A percentile compares a stretch with the other conserved stretches of the same genome.
Conservation (phyloP, 30 jellyfish, hydroid and myxozoan species). For the Nemopilema nomurai region DNA sequence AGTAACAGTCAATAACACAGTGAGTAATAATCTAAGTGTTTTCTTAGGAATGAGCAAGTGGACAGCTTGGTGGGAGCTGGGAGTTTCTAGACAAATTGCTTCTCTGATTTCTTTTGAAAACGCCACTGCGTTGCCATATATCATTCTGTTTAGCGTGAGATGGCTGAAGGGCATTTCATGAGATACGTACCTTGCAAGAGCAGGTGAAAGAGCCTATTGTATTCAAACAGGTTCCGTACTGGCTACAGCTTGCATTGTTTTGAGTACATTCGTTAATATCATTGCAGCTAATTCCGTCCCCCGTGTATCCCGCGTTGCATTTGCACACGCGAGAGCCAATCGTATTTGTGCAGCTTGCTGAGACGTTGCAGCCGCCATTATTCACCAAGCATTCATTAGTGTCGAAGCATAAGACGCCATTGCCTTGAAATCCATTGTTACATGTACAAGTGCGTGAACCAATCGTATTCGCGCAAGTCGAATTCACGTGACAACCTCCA, state of each 20-base stretch:
- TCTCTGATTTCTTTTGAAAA: too few relatives aligned
- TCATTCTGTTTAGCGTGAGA: too few relatives aligned
- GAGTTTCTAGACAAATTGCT: too few relatives aligned
- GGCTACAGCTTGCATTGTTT: constrained; percentile 26
- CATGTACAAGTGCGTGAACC: constrained; percentile 43
- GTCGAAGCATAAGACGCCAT: constrained; percentile 44
- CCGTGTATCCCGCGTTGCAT: constrained; percentile 30
- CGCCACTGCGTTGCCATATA: too few relatives aligned
- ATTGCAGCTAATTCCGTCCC: constrained; percentile 18
- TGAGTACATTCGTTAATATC: constrained; percentile 55
- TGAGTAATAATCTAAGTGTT: too few relatives aligned
- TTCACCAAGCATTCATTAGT: constrained; percentile 44
- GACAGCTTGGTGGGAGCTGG: too few relatives aligned
- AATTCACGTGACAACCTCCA: constrained; percentile 27
- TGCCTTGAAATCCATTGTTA: constrained; percentile 40
- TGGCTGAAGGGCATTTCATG: too few relatives aligned
- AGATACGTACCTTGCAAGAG: constrained; percentile 17
- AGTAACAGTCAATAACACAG: too few relatives aligned
- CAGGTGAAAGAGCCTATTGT: constrained; percentile 25
- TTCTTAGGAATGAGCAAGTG: too few relatives aligned
- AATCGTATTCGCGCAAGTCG: constrained; percentile 9
- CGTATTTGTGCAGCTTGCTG: constrained; percentile 16
- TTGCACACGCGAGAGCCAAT: constrained; percentile 24
- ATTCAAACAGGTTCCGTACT: constrained; percentile 15
- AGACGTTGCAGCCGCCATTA: constrained; percentile 31